A percentile compares a stretch with the other conserved stretches of the same genome.
Conservation (phyloP, 2,797 vertebrate species). For the Tinamus major region DNA sequence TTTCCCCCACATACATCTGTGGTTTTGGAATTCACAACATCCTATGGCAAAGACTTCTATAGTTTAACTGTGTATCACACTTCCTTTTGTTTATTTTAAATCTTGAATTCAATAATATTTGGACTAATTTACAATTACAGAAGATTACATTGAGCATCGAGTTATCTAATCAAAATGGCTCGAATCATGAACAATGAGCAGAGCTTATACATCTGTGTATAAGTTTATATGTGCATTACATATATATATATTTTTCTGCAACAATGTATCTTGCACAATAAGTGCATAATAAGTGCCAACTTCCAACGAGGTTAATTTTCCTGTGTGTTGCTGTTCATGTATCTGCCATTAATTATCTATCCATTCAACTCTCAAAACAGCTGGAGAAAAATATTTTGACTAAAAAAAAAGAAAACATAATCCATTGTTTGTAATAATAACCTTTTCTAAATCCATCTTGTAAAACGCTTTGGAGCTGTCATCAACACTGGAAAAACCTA, state of each 20-base stretch:
- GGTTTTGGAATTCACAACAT: background rate
- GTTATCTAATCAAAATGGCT: background rate
- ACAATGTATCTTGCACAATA: background rate
- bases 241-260: background rate
- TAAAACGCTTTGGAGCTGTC: background rate
- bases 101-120: background rate
- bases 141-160: background rate
- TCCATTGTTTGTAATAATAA: too few species aligned
- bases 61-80: background rate
- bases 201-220: background rate
- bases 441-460: too few species aligned
- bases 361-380: background rate
- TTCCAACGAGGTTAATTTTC: background rate
- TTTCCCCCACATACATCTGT: background rate
- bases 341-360: background rate
- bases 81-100: background rate
- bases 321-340: background rate
- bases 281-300: background rate
- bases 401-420: background rate
- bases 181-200: background rate
- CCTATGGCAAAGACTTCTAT: background rate
- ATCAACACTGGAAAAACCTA: background rate
- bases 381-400: background rate
- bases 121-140: background rate
- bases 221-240: background rate